phyloP scores from a whole-genome alignment of 2,888 invertebrate species.

The Linnaemya tessellans region DNA sequence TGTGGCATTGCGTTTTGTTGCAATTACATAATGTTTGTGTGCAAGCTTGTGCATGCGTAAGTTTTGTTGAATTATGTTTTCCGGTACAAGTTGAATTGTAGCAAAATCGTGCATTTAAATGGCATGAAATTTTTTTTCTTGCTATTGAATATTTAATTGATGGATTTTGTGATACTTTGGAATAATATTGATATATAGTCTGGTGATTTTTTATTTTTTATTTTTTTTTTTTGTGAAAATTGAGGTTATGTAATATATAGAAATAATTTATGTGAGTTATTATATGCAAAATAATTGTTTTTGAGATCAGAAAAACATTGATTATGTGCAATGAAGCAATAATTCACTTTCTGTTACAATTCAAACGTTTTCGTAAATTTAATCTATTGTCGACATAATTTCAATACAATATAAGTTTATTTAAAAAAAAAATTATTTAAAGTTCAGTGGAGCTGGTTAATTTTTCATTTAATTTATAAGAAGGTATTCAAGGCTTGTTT shows the following conservation, averaged over 20 bases:
- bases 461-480: background rate
- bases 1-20: slow-evolving; percentile 42
- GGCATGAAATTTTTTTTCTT: slow-evolving; percentile 8
- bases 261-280: background rate
- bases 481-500: background rate
- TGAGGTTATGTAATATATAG: background rate
- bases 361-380: background rate
- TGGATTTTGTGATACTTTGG: background rate
- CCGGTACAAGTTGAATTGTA: slow-evolving; percentile 49
- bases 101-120: slow-evolving; percentile 46
- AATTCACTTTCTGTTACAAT: background rate
- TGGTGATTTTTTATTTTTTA: background rate
- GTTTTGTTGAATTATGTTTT: slow-evolving; percentile 54
- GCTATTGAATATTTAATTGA: slow-evolving; percentile 29
- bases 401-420: background rate
- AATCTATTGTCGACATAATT: background rate
- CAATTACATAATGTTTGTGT: slow-evolving; percentile 36
- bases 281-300: background rate
- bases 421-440: background rate
- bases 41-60: slow-evolving; percentile 6
- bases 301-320: background rate
- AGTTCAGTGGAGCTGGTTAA: background rate
- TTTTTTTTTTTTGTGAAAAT: background rate
- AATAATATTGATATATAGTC: slow-evolving; percentile 7
- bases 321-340: background rate